Evolutionary conservation across 2,888 invertebrate genomes (phyloP), one percentile per base, ranked within the genome.

Genomic region (Helobdella robusta): DNA sequence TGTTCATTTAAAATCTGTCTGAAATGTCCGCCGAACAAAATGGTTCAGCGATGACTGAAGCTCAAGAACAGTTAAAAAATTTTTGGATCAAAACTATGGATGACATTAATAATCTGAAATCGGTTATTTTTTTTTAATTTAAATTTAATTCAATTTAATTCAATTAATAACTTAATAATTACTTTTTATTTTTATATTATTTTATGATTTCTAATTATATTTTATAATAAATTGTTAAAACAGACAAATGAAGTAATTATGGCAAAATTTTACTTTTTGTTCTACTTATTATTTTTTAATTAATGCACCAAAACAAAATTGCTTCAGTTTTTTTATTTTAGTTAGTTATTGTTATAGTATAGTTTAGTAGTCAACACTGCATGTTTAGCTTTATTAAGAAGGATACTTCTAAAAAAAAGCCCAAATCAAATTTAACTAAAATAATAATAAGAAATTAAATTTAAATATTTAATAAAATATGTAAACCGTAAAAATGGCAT

Each of bases 61-160:
- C 70, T 3, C 68, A 69, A 34, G 28, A 60, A 35, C 52, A 68
- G 48, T 64, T 69, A 34, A 61, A 66, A n/a, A 64, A 44, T 11
- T 71, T 71, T 64, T 71, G 71, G 71, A 8, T 23, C 11, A 67
- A 59, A 36, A 64, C 67, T 11, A 58, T 70, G 65, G 68, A 70
- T 15, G 70, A 71, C 34, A 69, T 70, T 56, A 69, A 61, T 50
- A 60, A 64, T 56, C 32, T 70, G 59, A 64, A 59, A 20, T 62
- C 63, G 18, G 70, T 70, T 60, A 60, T 60, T 68, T 18, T 15
- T 30, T 23, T 58, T 2, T 30, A 62, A 11, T 6, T 23, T 56
- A n/a, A 56, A 23, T 56, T 56, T n/a, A 40, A 40, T 40, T 40
- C n/a, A 15, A n/a, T 40, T 40, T 15, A n/a, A 18, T n/a, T 52